Conservation (phyloP, 1,140 invertebrate species). For the Microplitis mediator region DNA sequence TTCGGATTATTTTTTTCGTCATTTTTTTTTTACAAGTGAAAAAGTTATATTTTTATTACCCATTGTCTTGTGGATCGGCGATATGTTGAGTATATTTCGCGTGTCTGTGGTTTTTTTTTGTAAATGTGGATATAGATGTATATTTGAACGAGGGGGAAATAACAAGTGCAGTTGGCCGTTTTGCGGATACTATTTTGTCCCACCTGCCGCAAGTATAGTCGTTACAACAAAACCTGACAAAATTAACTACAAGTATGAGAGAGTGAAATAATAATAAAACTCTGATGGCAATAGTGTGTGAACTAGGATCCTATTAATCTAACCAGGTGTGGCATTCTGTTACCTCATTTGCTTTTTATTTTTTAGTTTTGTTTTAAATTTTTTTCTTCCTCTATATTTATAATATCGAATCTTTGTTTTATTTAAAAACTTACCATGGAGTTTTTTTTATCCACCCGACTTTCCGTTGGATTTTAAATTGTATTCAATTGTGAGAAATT, state of each 20-base stretch:
- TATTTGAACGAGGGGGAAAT: background rate
- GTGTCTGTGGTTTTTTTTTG: background rate
- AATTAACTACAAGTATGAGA: background rate
- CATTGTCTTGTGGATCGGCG: too few species aligned
- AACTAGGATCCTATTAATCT: background rate
- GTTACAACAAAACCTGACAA: slow-evolving; percentile 10
- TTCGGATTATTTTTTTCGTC: background rate
- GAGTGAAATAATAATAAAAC: background rate
- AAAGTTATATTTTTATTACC: too few species aligned
- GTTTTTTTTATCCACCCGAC: background rate
- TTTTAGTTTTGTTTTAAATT: background rate
- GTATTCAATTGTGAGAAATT: slow-evolving; percentile 19
- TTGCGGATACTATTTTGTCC: slow-evolving; percentile 13
- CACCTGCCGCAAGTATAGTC: slow-evolving; percentile 17
- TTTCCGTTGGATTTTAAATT: background rate
- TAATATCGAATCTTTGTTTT: background rate
- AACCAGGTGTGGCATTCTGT: background rate
- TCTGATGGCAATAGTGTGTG: slow-evolving; percentile 10
- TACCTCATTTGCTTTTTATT: background rate
- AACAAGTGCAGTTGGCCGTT: background rate
- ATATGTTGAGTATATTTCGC: background rate
- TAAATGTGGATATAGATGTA: background rate
- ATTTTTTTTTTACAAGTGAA: too few species aligned
- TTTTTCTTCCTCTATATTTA: too few species aligned
- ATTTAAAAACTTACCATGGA: background rate